Evolutionary conservation across 2,797 vertebrate species (phyloP).

Genomic region (Microctenopoma stevenorrisi): DNA sequence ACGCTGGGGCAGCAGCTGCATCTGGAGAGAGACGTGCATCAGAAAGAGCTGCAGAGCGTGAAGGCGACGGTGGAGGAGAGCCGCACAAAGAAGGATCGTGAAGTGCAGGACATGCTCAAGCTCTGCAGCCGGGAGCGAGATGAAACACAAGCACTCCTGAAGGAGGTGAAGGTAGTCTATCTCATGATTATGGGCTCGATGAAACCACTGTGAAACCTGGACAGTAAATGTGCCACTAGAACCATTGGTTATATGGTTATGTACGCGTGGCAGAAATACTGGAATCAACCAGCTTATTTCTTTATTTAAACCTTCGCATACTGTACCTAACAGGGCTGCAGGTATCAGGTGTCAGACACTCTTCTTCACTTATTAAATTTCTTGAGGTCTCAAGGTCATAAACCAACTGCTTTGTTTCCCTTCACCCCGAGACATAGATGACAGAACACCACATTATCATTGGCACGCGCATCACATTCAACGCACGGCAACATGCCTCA

Average conservation of each 20-base stretch:
- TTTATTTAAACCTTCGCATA: too few species aligned
- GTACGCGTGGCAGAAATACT: not conserved
- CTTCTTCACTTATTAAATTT: constrained; percentile 34
- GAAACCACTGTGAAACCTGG: not conserved
- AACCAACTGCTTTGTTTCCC: constrained; percentile 15
- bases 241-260: not conserved
- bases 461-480: constrained; percentile 39
- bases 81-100: constrained; percentile 76
- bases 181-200: not conserved
- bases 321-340: constrained; percentile 1
- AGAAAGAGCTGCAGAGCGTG: constrained; percentile 85
- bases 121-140: constrained; percentile 85
- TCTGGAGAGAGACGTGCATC: constrained; percentile 90
- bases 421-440: constrained; percentile 35
- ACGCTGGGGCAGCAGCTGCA: constrained; percentile 86
- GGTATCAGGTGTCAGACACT: constrained; percentile 23
- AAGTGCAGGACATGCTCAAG: constrained; percentile 82
- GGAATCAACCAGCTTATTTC: not conserved
- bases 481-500: constrained; percentile 45
- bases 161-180: constrained; percentile 85
- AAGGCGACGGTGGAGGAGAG: constrained; percentile 77
- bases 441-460: constrained; percentile 33
- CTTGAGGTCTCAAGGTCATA: constrained; percentile 58
- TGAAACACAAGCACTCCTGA: constrained; percentile 83
- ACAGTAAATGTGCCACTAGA: not conserved